Evolutionary conservation across 2,113 vertebrate species (phyloP), one percentile per base, ranked within the genome.

Genomic region (Ammodytes dubius): DNA sequence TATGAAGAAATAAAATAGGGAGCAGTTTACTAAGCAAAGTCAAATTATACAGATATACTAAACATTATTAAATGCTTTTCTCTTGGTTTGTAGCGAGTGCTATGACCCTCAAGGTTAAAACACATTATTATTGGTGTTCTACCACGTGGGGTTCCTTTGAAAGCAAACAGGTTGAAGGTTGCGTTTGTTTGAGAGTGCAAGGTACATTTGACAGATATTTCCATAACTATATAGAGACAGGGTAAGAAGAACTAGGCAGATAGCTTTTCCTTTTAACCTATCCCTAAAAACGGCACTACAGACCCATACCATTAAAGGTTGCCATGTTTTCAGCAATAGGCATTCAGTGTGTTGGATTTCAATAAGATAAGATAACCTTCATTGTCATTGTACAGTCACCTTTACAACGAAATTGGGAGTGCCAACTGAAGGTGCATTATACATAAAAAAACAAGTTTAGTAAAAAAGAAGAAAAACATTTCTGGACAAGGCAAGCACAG

Each of bases 181-280:
- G 66, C 70, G 81, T 81, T 84, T 77, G 75, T 79, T 76, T 57
- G 49, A 77, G 13, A 66, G 75, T 61, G 74, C 80, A 86, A 86
- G 78, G 71, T 58, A 35, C 27, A 7, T n/a, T 1, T 60, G 63
- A 6, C 19, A 54, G 37, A 59, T 47, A 4, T 46, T 52, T 67
- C 15, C 27, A 68, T 15, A 11, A n/a, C 50, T 17, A 65, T 14
- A 27, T 45, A 63, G 15, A 54, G 68, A 15, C n/a, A 7, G 56
- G 6, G 7, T 10, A 45, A 53, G 6, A 47, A 60, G n/a, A n/a
- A n/a, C 53, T 66, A 46, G 68, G 27, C 12, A 58, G 6, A 58
- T 19, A 8, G 8, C 3, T 65, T 61, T 39, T 47, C 5, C 37
- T 37, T 68, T 35, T 37, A 27, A 4, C 11, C 61, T n/a, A 19